phyloP scores from a whole-genome alignment of 2,888 invertebrate genomes.

The Xestoiulus laeticollis region DNA sequence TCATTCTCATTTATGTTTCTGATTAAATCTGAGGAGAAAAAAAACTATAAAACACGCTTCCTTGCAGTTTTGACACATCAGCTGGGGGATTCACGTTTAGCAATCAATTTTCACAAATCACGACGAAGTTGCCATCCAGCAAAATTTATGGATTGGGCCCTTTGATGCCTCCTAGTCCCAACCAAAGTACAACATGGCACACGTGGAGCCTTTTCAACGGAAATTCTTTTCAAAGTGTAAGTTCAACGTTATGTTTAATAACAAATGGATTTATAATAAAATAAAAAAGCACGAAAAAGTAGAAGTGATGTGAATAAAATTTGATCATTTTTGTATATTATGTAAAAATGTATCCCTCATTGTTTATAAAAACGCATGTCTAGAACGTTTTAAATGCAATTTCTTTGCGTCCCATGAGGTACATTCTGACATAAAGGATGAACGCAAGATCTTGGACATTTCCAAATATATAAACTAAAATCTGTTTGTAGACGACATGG shows the following conservation, averaged over 20 bases:
- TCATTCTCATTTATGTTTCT: background rate
- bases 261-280: too few species aligned
- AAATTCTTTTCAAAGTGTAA: slow-evolving; percentile 33
- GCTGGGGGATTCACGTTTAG: slow-evolving; percentile 56
- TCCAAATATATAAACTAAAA: too few species aligned
- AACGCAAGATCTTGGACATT: too few species aligned
- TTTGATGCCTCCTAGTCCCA: background rate
- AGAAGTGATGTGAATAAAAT: too few species aligned
- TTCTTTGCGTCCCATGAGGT: too few species aligned
- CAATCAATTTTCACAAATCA: slow-evolving; percentile 52
- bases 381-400: too few species aligned
- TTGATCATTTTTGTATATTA: too few species aligned
- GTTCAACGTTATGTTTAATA: too few species aligned
- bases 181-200: slow-evolving; percentile 29
- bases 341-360: too few species aligned
- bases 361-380: too few species aligned
- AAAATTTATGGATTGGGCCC: slow-evolving; percentile 50
- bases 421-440: too few species aligned
- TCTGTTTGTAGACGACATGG: too few species aligned
- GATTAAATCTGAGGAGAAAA: background rate
- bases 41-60: background rate
- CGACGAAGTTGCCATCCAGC: slow-evolving; percentile 47
- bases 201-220: slow-evolving; percentile 52
- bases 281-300: background rate
- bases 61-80: slow-evolving; percentile 58